A percentile compares a stretch with the other conserved stretches of the same genome.
Evolutionary conservation across 2,797 vertebrate species (phyloP).

Genomic region (Lepus townsendii): DNA sequence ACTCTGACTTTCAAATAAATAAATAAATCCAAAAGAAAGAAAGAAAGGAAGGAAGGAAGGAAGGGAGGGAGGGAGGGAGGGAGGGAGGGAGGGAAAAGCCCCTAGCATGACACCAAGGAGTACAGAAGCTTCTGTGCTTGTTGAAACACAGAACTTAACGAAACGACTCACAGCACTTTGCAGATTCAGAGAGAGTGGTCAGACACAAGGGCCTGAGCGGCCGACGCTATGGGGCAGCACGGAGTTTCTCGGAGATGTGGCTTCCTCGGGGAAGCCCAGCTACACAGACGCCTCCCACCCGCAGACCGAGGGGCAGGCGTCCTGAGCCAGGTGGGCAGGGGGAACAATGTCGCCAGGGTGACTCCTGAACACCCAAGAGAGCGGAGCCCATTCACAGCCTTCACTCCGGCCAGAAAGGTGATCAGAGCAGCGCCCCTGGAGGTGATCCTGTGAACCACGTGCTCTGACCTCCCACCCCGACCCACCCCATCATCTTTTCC

Average conservation of each 20-base stretch:
- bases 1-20: too few relatives aligned
- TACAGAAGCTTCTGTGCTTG: not conserved
- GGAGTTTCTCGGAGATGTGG: not conserved
- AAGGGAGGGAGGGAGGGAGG: too few relatives aligned
- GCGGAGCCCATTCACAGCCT: not conserved
- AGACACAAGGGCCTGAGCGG: not conserved
- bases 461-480: not conserved
- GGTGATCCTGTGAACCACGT: not conserved
- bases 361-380: not conserved
- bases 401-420: not conserved
- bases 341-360: not conserved
- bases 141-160: not conserved
- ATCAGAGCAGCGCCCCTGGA: not conserved
- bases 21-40: too few relatives aligned
- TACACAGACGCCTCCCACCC: not conserved
- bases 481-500: not conserved
- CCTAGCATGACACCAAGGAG: not conserved
- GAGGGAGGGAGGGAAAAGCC: not conserved
- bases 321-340: not conserved
- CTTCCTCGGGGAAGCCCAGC: not conserved
- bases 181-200: slow-evolving; percentile 22
- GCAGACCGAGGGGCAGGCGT: not conserved
- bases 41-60: too few relatives aligned
- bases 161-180: slow-evolving; percentile 29
- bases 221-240: too few relatives aligned